These are phyloP conservation scores for Paguma larvata DNA, from an alignment of 2,797 vertebrate species.

Conservation along the genomic window DNA sequence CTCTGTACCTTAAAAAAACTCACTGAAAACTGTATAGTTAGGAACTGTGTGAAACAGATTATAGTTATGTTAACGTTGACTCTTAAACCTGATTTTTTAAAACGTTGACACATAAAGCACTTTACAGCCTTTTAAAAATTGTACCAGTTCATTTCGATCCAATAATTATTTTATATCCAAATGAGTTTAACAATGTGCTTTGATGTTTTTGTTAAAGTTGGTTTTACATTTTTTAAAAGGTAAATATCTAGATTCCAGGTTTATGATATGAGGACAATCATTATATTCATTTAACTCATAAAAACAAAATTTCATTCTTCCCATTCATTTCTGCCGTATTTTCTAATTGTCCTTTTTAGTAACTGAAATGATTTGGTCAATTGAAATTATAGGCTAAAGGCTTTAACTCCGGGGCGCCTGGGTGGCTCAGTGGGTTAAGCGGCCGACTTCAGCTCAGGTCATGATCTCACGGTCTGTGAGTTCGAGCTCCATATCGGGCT, in stretches of 20 bases:
- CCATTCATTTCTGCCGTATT: neutral
- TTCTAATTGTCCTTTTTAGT: neutral
- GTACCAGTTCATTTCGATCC: conserved; percentile 39
- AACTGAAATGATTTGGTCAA: neutral
- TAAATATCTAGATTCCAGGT: neutral
- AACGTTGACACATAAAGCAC: neutral
- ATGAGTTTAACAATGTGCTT: neutral
- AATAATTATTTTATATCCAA: conserved; percentile 6
- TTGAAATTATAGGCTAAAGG: neutral
- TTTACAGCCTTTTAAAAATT: conserved; percentile 20
- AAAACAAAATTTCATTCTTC: conserved; percentile 47
- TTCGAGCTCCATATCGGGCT: no score
- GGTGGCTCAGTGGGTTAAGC: no score
- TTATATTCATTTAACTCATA: neutral
- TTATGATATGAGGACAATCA: neutral
- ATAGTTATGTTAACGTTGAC: neutral
- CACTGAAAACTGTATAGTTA: neutral
- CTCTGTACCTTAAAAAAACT: no score
- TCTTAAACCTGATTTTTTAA: conserved; percentile 37
- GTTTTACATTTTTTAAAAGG: conserved; percentile 48
- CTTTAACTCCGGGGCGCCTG: neutral
- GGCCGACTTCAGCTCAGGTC: no score
- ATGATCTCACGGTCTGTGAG: no score
- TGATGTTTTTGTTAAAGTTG: conserved; percentile 1
- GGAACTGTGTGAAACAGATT: neutral